These are phyloP conservation scores for Zaprionus inermis DNA, from an alignment of 1,140 invertebrate genomes.

Conservation along the genomic window DNA sequence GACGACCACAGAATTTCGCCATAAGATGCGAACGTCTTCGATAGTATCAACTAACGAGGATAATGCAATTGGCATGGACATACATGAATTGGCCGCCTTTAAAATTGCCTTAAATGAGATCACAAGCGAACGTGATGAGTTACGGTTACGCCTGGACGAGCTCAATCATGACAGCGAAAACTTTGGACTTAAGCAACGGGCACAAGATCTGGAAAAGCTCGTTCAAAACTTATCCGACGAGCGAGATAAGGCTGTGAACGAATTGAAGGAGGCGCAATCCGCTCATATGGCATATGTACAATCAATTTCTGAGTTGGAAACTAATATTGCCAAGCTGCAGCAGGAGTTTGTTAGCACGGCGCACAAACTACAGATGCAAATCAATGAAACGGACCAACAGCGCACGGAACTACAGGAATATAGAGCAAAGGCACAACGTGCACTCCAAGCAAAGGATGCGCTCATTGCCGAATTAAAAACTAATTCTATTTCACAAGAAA, in stretches of 20 bases:
- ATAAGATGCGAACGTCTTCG: slow-evolving; percentile 49
- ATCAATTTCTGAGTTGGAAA: slow-evolving; percentile 79
- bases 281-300: slow-evolving; percentile 73
- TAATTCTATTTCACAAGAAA: slow-evolving; percentile 49
- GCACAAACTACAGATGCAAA: slow-evolving; percentile 85
- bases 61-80: slow-evolving; percentile 37
- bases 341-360: slow-evolving; percentile 84
- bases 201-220: slow-evolving; percentile 72
- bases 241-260: slow-evolving; percentile 76
- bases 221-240: slow-evolving; percentile 83
- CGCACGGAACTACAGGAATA: slow-evolving; percentile 89
- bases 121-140: slow-evolving; percentile 70
- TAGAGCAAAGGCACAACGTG: slow-evolving; percentile 89
- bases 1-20: slow-evolving; percentile 48
- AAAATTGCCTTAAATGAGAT: slow-evolving; percentile 76
- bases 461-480: slow-evolving; percentile 88
- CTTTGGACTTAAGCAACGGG: slow-evolving; percentile 42
- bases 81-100: slow-evolving; percentile 70
- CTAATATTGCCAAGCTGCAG: slow-evolving; percentile 84
- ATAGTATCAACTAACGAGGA: slow-evolving; percentile 50
- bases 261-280: slow-evolving; percentile 56
- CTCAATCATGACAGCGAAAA: slow-evolving; percentile 61
- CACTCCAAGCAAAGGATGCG: slow-evolving; percentile 91
- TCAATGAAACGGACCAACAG: slow-evolving; percentile 86
- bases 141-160: slow-evolving; percentile 61